phyloP scores from a whole-genome alignment of 2,797 vertebrate genomes.

The Loriculus beryllinus region DNA sequence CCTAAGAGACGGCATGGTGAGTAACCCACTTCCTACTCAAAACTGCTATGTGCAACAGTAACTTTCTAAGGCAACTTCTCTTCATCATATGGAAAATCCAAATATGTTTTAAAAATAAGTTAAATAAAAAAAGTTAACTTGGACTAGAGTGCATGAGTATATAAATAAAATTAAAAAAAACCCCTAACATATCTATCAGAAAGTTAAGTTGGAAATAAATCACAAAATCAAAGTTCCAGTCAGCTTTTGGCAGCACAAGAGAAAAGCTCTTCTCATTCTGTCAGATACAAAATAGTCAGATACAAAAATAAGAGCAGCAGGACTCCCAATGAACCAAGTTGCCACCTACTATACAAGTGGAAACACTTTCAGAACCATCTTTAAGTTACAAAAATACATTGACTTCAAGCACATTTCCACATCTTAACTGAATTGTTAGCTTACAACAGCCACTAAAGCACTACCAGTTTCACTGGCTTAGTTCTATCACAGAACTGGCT shows the following conservation, averaged over 20 bases:
- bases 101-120: neutral
- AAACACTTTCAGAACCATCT: neutral
- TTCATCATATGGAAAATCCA: neutral
- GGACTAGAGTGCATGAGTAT: neutral
- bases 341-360: neutral
- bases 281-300: neutral
- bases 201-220: neutral
- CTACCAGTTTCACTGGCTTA: neutral
- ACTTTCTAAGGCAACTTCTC: neutral
- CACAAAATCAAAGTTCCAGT: neutral
- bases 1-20: neutral
- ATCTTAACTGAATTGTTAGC: neutral
- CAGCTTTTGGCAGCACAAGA: neutral
- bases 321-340: neutral
- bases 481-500: neutral
- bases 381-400: neutral
- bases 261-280: neutral
- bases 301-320: neutral
- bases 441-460: neutral
- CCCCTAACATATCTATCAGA: neutral
- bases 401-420: neutral
- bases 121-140: neutral
- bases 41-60: constrained; percentile 7
- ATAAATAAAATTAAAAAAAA: neutral
- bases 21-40: constrained; percentile 42